phyloP scores from a whole-genome alignment of 2,113 vertebrate genomes.

The Semnopithecus entellus region DNA sequence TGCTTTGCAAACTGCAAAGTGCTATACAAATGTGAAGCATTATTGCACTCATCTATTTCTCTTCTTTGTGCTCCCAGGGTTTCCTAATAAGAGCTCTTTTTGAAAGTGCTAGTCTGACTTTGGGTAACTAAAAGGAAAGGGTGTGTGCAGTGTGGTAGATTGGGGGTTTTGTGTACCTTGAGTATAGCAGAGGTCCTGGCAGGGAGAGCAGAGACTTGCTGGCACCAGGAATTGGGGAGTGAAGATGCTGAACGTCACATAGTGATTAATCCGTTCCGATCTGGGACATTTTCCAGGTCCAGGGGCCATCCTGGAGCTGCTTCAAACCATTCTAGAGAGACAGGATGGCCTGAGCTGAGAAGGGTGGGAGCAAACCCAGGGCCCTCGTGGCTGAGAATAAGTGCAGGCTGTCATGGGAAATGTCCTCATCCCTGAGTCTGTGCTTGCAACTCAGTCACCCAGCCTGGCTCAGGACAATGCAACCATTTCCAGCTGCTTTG shows the following conservation, averaged over 20 bases:
- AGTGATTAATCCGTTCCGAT: not conserved
- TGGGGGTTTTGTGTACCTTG: not conserved
- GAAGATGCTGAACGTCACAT: not conserved
- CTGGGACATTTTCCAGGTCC: not conserved
- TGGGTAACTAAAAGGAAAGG: constrained; percentile 37
- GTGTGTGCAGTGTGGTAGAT: not conserved
- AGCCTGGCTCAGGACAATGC: not conserved
- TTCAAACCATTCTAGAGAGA: not conserved
- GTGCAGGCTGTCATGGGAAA: not conserved
- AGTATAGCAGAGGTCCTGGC: not conserved
- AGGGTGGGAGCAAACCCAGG: not conserved
- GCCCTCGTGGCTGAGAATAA: not conserved
- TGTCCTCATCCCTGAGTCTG: not conserved
- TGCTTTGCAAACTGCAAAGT: constrained; percentile 70
- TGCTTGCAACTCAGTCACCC: not conserved
- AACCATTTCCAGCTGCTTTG: constrained; percentile 30
- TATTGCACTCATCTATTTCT: constrained; percentile 65
- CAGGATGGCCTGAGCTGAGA: not conserved
- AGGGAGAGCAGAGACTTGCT: not conserved
- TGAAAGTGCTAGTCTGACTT: constrained; percentile 44
- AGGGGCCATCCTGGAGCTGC: not conserved
- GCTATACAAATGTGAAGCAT: constrained; percentile 65
- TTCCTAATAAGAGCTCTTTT: constrained; percentile 57
- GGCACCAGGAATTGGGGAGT: not conserved
- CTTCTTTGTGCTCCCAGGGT: constrained; percentile 62